Base-by-base conservation (phyloP, 2,113 vertebrate species). In the Sigmodon hispidus region DNA sequence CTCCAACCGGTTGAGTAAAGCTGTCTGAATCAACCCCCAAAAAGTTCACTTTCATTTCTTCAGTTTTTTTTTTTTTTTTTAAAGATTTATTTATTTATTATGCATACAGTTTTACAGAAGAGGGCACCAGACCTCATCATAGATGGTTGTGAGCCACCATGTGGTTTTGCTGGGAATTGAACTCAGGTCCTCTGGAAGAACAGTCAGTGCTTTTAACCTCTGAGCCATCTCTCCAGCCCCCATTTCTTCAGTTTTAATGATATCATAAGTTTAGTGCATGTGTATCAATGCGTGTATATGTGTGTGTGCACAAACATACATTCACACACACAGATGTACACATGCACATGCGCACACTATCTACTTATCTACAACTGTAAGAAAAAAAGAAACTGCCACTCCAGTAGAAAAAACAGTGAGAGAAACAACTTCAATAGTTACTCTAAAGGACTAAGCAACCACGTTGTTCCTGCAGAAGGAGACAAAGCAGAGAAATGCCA, bases 1-100 rank as follows among this genome's bases (percentile, higher is more conserved):
- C 94, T 99, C 99, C 97, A 99, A 98, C 89, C 98, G 99, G 97
- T 97, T 98, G 96, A 98, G 97, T 87, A 99, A 98, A 2, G 98
- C 98, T 97, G 89, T 98, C 99, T 99, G 77, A 13, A 80, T 77
- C 80, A 98, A 97, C 98, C 98, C 1, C 61, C 95, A 95, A 87
- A 97, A 97, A 63, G 87, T 59, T 94, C 61, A 96, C 1, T 57
- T 96, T 84, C 96, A 91, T 69, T 97, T 98, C 89, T 96, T 57
- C 50, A 91, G 93, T 94, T 95, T 88, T 94, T n/a, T n/a, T n/a
- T n/a, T n/a, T n/a, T n/a, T n/a, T n/a, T n/a, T n/a, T n/a, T n/a
- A n/a, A n/a, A n/a, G n/a, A n/a, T n/a, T n/a, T n/a, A n/a, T n/a
- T n/a, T n/a, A n/a, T n/a, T n/a, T n/a, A n/a, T n/a, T n/a, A n/a